Conservation (phyloP, 2,113 vertebrate species). For the Tricholaema leucomelas region DNA sequence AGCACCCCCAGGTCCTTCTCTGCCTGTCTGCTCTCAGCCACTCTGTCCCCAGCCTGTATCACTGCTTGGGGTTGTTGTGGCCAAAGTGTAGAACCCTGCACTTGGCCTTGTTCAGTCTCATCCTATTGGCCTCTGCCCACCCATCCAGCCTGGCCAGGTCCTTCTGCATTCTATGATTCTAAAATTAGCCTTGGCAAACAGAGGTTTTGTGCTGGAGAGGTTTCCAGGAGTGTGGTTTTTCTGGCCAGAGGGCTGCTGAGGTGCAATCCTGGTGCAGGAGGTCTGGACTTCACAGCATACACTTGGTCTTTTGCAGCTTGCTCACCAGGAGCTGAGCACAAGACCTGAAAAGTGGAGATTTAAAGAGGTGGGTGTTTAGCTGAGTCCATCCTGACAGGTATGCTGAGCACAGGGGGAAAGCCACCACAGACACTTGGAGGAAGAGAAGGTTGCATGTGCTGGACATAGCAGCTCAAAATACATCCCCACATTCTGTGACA, state of each 20-base stretch:
- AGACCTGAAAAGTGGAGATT: neutral
- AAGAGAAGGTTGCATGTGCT: neutral
- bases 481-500: neutral
- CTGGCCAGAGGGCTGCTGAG: neutral
- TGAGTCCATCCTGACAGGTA: neutral
- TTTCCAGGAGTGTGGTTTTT: neutral
- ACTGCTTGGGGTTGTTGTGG: no score
- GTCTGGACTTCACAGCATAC: neutral
- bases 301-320: neutral
- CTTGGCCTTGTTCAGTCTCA: no score
- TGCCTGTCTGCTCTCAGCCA: no score
- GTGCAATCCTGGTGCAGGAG: neutral
- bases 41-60: no score
- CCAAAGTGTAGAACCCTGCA: no score
- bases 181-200: neutral
- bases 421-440: neutral
- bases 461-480: neutral
- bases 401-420: rapidly evolving
- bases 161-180: no score
- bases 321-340: neutral
- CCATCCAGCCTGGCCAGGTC: no score
- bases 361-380: neutral
- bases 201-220: neutral
- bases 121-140: no score
- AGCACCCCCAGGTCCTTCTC: no score